Evolutionary conservation across 2,113 vertebrate genomes (phyloP).

Genomic region (Pachyramphus minor): DNA sequence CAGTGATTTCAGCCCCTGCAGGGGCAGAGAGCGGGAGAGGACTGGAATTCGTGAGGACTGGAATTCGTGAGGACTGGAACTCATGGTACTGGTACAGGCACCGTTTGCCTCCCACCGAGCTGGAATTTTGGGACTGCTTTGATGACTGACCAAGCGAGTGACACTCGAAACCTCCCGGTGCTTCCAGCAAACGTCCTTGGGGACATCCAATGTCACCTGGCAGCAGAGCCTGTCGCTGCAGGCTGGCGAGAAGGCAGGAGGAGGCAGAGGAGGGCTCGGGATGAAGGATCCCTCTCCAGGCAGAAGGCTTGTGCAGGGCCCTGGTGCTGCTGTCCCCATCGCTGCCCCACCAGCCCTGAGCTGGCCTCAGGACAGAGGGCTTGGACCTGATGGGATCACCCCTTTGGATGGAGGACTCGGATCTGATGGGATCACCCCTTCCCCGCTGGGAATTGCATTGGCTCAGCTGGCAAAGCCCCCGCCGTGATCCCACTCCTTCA

Average conservation of each 20-base stretch:
- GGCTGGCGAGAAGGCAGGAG: not conserved
- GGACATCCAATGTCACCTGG: not conserved
- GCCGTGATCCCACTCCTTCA: rapidly evolving
- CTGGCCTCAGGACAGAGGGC: not conserved
- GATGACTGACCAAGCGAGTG: rapidly evolving
- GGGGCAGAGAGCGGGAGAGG: not conserved
- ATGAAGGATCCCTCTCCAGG: rapidly evolving
- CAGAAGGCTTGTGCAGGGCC: not conserved
- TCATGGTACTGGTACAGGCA: rapidly evolving
- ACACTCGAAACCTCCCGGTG: rapidly evolving
- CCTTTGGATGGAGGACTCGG: not conserved
- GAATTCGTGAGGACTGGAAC: not conserved
- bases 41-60: not conserved
- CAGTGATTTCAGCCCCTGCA: rapidly evolving
- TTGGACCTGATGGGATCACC: rapidly evolving
- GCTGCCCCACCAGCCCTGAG: not conserved
- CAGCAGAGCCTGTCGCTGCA: not conserved
- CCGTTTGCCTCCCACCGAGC: rapidly evolving
- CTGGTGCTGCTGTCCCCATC: not conserved
- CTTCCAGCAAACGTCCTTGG: not conserved
- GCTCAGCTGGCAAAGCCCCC: not conserved
- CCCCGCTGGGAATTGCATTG: rapidly evolving
- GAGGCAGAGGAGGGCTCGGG: not conserved
- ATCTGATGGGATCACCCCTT: not conserved
- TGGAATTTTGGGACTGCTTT: not conserved